Percentiles rank a stretch among this genome's conserved stretches.
These are phyloP conservation scores for Stenodera caucasica DNA, from an alignment of 2,888 invertebrate genomes.

Conservation along the genomic window DNA sequence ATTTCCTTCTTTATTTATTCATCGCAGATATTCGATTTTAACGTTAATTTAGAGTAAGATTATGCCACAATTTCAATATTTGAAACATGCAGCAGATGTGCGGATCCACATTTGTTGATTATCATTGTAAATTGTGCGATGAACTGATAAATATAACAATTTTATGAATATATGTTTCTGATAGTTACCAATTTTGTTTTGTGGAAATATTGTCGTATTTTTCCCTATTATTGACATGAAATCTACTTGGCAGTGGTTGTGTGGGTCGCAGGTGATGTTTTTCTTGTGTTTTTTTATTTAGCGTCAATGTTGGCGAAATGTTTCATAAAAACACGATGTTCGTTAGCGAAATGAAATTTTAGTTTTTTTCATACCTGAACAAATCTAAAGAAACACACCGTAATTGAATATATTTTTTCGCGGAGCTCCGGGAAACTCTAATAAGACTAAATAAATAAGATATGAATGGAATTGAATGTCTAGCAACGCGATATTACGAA, in stretches of 20 bases:
- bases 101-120: background rate
- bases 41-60: too few species aligned
- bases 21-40: too few species aligned
- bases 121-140: background rate
- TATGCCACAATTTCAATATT: background rate
- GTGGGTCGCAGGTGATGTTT: background rate
- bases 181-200: background rate
- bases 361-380: too few species aligned
- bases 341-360: background rate
- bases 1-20: background rate
- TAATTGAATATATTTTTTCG: too few species aligned
- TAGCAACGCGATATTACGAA: too few species aligned
- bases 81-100: background rate
- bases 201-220: background rate
- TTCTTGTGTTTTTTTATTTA: background rate
- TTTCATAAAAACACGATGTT: background rate
- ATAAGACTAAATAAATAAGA: too few species aligned
- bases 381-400: too few species aligned
- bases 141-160: background rate
- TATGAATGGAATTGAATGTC: too few species aligned
- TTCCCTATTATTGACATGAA: background rate
- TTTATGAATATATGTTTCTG: background rate
- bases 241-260: background rate
- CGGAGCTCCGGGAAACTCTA: too few species aligned
- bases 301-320: background rate